These are phyloP conservation scores for Luscinia megarhynchos DNA, from an alignment of 2,797 vertebrate species.

Conservation along the genomic window DNA sequence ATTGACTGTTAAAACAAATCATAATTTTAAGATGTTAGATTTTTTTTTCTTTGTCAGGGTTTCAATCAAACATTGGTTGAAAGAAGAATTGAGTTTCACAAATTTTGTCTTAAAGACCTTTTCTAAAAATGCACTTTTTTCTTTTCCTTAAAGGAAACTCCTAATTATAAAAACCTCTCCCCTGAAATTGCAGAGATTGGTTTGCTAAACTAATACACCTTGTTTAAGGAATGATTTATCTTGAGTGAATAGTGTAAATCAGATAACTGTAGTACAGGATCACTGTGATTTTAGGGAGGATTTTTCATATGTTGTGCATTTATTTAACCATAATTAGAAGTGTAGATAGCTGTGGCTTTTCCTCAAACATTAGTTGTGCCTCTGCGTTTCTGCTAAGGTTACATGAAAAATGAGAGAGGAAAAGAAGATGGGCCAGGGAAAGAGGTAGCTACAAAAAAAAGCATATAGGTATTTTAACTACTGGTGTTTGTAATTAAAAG, in stretches of 20 bases:
- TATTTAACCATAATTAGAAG: background rate
- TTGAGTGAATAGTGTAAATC: background rate
- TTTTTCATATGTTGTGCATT: background rate
- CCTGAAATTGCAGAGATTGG: background rate
- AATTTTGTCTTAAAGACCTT: background rate
- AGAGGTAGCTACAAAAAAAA: background rate
- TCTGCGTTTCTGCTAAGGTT: background rate
- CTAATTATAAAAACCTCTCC: background rate
- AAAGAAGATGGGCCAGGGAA: background rate
- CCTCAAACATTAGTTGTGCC: background rate
- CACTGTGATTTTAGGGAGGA: background rate
- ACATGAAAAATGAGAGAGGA: background rate
- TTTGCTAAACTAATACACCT: background rate
- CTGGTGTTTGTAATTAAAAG: background rate
- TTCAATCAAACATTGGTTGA: background rate
- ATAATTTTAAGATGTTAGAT: background rate
- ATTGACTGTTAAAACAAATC: background rate
- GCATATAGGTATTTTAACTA: background rate
- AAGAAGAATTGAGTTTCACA: background rate
- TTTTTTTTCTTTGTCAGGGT: background rate
- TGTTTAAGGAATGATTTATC: background rate
- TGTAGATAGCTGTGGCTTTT: background rate
- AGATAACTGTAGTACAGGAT: background rate
- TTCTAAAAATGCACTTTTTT: background rate
- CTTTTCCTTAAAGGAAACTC: background rate